Base-by-base conservation (phyloP, 2,113 vertebrate genomes). In the Salminus brasiliensis region DNA sequence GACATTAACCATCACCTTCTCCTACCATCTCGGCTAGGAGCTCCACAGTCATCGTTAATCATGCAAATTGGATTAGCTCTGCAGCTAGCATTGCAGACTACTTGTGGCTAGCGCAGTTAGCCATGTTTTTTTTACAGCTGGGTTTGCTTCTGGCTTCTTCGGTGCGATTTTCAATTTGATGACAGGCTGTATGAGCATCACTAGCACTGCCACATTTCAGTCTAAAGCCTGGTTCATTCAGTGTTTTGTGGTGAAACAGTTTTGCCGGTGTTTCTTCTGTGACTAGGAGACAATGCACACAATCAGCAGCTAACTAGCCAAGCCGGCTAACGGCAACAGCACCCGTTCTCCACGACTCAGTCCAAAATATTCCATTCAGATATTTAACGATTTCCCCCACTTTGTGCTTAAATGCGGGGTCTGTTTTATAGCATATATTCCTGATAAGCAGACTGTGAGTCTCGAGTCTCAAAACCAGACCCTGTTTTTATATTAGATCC, bases 211-310 rank as follows among this genome's bases (percentile, higher is more conserved):
- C 5, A 34, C 21, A 63, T 63, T 34, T 63, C 29, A 34, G 60
- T 11, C 60, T 63, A 0, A 34, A 49, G 57, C 27, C 2, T 25
- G n/a, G 11, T 27, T 13, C 34, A 25, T 43, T 23, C 34, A n/a
- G 21, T 13, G 3, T 36, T 43, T 13, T 8, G 11, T 13, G 41
- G 10, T 39, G 30, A 34, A 73, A n/a, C 72, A 43, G 25, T 68
- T 65, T 68, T 21, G 49, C 47, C 29, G 63, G 49, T 74, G 18
- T 74, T 74, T 59, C 12, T 25, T 34, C 16, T 49, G 47, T 39
- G 2, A 18, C 47, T 36, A 47, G 21, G 9, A 63, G 66, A 76
- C 82, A 83, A 76, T 79, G 76, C 80, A 55, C 47, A 52, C 72
- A 47, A 68, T 66, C 76, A 63, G 71, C 65, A 70, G 82, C n/a